Evolutionary conservation across 1,140 invertebrate species (phyloP), one percentile per base, ranked within the genome.

Genomic region (Drosophila arizonae): DNA sequence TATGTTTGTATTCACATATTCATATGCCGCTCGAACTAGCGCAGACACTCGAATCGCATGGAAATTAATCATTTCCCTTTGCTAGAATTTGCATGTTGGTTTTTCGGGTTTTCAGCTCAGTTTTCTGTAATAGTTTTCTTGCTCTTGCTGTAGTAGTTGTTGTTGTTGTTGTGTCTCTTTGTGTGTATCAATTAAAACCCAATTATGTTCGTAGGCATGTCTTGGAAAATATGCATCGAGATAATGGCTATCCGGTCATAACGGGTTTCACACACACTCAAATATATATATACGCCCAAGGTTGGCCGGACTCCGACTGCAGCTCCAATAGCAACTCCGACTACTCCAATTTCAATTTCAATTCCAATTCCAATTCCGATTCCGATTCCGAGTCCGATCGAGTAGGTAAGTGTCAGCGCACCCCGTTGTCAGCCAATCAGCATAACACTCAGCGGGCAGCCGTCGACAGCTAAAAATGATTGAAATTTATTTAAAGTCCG

Each of bases 41-140:
- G 39, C 48, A 52, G 54, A 17, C 46, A 67, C 54, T 54, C 57
- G 28, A 70, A 46, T 9, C 17, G 28, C 21, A 50, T 26, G 28
- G n/a, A 84, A 85, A 85, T 79, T 86, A 86, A 79, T 81, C 65
- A 86, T 82, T 86, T 86, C 81, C 81, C 81, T 79, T 86, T 63
- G 56, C 78, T 77, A 87, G 78, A 86, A 86, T 81, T 87, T 86
- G 79, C 78, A 86, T 86, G 48, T 64, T 68, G 60, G 54, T 43
- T 67, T 66, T 77, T 65, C 45, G 41, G 39, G 10, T 70, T 71
- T 48, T 52, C 33, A 68, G 52, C 57, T 54, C 26, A 63, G 57
- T 41, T 46, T n/a, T 51, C 36, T 28, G 33, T 33, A 17, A 13
- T 10, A 52, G 56, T 63, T 66, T 45, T 58, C 30, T 62, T 46